phyloP scores from a whole-genome alignment of 2,113 vertebrate species.

The Equus przewalskii region DNA sequence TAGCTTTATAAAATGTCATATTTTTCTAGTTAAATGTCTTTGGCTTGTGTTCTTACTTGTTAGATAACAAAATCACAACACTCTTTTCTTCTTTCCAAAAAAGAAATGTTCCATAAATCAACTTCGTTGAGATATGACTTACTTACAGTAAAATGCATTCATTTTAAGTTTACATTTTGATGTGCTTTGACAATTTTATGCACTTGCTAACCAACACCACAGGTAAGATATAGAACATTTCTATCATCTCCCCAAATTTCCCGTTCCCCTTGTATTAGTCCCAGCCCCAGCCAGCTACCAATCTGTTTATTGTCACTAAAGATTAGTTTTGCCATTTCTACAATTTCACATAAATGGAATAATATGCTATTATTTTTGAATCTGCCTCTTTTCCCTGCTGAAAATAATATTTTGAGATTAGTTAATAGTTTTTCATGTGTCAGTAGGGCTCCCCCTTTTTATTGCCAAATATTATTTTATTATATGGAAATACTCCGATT shows the following conservation, averaged over 20 bases:
- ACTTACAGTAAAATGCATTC: not conserved
- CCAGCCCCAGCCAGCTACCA: not conserved
- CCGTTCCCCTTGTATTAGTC: not conserved
- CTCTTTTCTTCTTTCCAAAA: not conserved
- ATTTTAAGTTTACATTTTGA: not conserved
- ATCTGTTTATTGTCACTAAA: not conserved
- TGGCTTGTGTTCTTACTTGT: not conserved
- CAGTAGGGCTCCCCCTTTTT: not conserved
- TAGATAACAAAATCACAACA: not conserved
- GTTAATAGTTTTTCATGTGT: not conserved
- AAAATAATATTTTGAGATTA: not conserved
- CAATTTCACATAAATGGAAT: not conserved
- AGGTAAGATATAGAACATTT: not conserved
- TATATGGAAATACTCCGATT: not conserved
- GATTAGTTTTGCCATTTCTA: not conserved
- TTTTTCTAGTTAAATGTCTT: not conserved
- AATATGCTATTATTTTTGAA: not conserved
- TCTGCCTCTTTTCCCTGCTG: not conserved
- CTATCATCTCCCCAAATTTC: not conserved
- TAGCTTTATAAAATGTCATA: not conserved
- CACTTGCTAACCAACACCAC: not conserved
- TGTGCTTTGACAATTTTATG: not conserved
- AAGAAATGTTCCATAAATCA: not conserved
- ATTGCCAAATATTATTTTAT: not conserved
- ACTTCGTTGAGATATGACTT: not conserved